Evolutionary conservation across 2,888 invertebrate genomes (phyloP).

Genomic region (Ganaspis brasiliensis): DNA sequence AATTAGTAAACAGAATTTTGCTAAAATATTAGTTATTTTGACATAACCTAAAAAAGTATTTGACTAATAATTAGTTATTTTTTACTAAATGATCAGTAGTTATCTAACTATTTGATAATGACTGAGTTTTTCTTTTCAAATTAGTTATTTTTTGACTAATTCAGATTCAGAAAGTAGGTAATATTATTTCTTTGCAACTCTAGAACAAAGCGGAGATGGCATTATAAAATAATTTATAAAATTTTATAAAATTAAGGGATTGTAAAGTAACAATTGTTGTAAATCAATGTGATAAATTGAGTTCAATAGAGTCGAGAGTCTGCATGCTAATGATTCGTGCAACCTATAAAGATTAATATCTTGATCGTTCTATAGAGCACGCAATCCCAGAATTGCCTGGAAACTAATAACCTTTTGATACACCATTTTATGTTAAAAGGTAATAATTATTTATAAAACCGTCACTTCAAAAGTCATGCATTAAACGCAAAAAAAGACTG

Average conservation of each 20-base stretch:
- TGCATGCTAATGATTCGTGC: constrained; percentile 12
- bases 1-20: too few species aligned
- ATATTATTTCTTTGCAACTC: too few species aligned
- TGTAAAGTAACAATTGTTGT: neutral
- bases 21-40: too few species aligned
- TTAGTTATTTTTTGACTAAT: too few species aligned
- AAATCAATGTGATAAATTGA: neutral
- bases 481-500: too few species aligned
- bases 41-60: too few species aligned
- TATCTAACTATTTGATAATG: too few species aligned
- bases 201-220: too few species aligned
- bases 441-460: neutral
- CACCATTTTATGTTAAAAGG: neutral
- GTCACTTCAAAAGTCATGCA: neutral
- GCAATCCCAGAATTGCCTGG: constrained; percentile 1
- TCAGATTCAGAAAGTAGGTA: too few species aligned
- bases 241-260: neutral
- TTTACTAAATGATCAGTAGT: too few species aligned
- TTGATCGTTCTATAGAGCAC: constrained; percentile 8
- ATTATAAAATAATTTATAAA: neutral
- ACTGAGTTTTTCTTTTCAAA: too few species aligned
- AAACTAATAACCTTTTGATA: constrained; percentile 1
- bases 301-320: constrained; percentile 14
- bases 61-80: too few species aligned
- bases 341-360: constrained; percentile 18